Conservation (phyloP, 1,140 invertebrate genomes). For the Heliconius nattereri region DNA sequence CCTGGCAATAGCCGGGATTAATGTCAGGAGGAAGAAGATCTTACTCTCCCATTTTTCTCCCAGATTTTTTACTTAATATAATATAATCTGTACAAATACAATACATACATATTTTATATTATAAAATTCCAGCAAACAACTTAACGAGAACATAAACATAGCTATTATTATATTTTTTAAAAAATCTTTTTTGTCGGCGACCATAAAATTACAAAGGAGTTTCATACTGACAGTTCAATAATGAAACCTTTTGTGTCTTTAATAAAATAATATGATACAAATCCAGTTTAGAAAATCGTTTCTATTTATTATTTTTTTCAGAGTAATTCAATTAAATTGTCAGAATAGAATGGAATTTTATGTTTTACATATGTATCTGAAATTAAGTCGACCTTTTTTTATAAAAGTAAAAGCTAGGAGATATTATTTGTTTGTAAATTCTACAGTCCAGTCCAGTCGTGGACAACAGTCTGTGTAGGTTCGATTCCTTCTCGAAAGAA, state of each 20-base stretch:
- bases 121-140: background rate
- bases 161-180: background rate
- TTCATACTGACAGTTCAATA: conserved; percentile 10
- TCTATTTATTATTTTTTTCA: background rate
- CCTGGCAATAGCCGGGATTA: too few relatives aligned
- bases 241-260: conserved; percentile 11
- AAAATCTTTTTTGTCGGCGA: background rate
- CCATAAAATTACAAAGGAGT: conserved; percentile 2
- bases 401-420: background rate
- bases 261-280: conserved; percentile 3
- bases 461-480: too few relatives aligned
- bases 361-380: background rate
- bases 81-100: too few relatives aligned
- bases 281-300: conserved; percentile 6
- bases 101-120: too few relatives aligned
- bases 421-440: too few relatives aligned
- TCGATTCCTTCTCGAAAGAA: too few relatives aligned
- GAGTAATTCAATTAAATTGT: background rate
- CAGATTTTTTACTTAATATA: too few relatives aligned
- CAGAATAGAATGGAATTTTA: background rate
- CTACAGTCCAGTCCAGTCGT: too few relatives aligned
- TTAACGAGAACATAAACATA: background rate
- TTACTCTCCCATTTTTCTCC: too few relatives aligned
- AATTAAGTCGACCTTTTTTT: background rate
- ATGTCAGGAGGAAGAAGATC: too few relatives aligned